Percentiles rank a stretch among this genome's conserved stretches.
Conservation (phyloP, 2,797 vertebrate species). For the Pipistrellus kuhlii region DNA sequence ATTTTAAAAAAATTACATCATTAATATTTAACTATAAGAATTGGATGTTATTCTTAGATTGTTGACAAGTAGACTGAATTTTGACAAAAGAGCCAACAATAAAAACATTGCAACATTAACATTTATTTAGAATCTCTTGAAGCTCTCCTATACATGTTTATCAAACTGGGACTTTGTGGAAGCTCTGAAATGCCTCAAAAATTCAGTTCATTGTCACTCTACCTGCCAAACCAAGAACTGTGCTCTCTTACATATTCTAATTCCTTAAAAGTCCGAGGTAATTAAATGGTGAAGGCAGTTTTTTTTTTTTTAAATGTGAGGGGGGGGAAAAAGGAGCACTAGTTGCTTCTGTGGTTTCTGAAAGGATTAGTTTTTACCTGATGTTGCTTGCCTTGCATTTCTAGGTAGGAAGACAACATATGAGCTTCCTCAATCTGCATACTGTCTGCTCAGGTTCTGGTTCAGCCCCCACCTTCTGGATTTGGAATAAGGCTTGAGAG, state of each 20-base stretch:
- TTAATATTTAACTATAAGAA: constrained; percentile 56
- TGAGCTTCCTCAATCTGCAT: constrained; percentile 59
- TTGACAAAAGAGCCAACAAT: not conserved
- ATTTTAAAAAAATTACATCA: constrained; percentile 37
- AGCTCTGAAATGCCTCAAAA: not conserved
- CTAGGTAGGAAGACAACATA: constrained; percentile 65
- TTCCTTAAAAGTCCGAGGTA: not conserved
- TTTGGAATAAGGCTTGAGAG: constrained; percentile 63
- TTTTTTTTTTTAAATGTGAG: constrained; percentile 28
- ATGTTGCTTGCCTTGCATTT: constrained; percentile 17
- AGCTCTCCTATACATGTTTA: not conserved
- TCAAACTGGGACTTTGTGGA: constrained; percentile 29
- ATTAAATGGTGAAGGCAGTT: constrained; percentile 5
- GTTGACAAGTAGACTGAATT: not conserved
- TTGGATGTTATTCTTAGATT: not conserved
- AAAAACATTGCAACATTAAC: not conserved
- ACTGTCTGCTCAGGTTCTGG: not conserved
- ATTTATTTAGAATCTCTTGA: constrained; percentile 42
- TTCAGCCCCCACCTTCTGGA: constrained; percentile 1
- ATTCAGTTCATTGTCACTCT: constrained; percentile 31
- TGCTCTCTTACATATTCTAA: constrained; percentile 10
- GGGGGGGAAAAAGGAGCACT: not conserved
- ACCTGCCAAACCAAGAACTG: constrained; percentile 12
- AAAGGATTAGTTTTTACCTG: constrained; percentile 62
- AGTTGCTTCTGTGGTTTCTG: constrained; percentile 23